Percentiles rank a stretch among this genome's conserved stretches.
Evolutionary conservation across 2,888 invertebrate species (phyloP).

Genomic region (Lissocephala sabroskyi): DNA sequence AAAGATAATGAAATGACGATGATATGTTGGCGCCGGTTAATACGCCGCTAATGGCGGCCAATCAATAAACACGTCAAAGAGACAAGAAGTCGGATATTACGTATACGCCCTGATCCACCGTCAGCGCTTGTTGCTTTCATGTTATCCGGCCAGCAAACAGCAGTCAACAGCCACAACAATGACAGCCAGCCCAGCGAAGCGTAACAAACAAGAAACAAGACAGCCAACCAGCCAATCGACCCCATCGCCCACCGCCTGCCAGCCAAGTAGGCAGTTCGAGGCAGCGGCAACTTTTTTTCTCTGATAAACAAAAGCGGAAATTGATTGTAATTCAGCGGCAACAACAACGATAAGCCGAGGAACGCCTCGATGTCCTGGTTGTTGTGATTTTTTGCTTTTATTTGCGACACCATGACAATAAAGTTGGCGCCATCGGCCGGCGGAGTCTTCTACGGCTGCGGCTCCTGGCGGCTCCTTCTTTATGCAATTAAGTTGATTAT

Average conservation of each 20-base stretch:
- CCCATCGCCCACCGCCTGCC: no score
- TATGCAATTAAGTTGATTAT: slow-evolving; percentile 61
- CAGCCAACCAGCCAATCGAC: slow-evolving; percentile 23
- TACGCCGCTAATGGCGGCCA: slow-evolving; percentile 16
- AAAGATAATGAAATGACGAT: no score
- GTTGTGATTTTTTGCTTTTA: slow-evolving; percentile 9
- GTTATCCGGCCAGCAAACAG: slow-evolving; percentile 9
- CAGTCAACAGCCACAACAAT: slow-evolving; percentile 14
- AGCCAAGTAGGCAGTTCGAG: not conserved
- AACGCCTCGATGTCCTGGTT: not conserved
- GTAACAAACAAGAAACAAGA: slow-evolving; percentile 34
- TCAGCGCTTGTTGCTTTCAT: slow-evolving; percentile 56
- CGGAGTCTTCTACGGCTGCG: not conserved
- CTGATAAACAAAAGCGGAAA: slow-evolving; percentile 59
- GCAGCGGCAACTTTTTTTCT: slow-evolving; percentile 36
- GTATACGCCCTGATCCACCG: slow-evolving; percentile 48
- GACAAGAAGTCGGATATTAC: slow-evolving; percentile 16
- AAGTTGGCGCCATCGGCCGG: slow-evolving; percentile 61
- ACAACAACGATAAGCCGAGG: not conserved
- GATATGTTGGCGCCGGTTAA: not conserved
- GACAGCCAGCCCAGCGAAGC: no score
- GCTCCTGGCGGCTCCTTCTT: slow-evolving; percentile 24
- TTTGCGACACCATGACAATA: slow-evolving; percentile 38
- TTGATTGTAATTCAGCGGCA: slow-evolving; percentile 51
- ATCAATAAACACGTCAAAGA: slow-evolving; percentile 36